phyloP scores from a whole-genome alignment of 2,113 vertebrate genomes.

The Picathartes gymnocephalus region DNA sequence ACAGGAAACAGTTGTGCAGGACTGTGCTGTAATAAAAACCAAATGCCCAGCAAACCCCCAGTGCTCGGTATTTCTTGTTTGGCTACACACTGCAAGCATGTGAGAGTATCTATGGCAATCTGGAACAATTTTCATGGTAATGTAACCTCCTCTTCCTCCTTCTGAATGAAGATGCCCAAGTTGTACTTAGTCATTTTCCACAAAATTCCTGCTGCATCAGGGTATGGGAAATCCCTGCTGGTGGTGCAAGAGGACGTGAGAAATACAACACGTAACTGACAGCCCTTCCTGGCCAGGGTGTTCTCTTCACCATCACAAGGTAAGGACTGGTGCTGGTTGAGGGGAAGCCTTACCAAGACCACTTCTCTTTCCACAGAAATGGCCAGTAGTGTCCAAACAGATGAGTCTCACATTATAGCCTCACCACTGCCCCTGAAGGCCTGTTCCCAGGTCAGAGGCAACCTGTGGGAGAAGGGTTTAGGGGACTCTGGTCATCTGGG shows the following conservation, averaged over 20 bases:
- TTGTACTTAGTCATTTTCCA: neutral
- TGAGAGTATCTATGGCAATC: neutral
- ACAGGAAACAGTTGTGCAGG: neutral
- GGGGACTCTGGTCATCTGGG: neutral
- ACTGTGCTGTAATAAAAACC: neutral
- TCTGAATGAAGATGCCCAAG: neutral
- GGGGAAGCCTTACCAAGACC: neutral
- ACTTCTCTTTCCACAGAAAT: neutral
- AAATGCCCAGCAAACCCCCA: neutral
- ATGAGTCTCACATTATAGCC: rapidly evolving
- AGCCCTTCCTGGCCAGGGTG: neutral
- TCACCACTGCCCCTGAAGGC: rapidly evolving
- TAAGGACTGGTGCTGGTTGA: neutral
- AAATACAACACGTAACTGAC: neutral
- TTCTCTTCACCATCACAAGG: neutral
- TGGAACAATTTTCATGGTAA: neutral
- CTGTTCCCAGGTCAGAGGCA: neutral
- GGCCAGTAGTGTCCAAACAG: neutral
- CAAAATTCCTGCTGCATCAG: neutral
- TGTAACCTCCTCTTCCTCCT: neutral
- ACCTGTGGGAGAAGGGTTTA: neutral
- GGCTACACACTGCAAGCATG: neutral
- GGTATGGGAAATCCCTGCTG: neutral
- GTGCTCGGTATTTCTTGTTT: neutral
- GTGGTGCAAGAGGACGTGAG: neutral